Evolutionary conservation across 1,140 invertebrate species (phyloP).

Genomic region (Formica exsecta): DNA sequence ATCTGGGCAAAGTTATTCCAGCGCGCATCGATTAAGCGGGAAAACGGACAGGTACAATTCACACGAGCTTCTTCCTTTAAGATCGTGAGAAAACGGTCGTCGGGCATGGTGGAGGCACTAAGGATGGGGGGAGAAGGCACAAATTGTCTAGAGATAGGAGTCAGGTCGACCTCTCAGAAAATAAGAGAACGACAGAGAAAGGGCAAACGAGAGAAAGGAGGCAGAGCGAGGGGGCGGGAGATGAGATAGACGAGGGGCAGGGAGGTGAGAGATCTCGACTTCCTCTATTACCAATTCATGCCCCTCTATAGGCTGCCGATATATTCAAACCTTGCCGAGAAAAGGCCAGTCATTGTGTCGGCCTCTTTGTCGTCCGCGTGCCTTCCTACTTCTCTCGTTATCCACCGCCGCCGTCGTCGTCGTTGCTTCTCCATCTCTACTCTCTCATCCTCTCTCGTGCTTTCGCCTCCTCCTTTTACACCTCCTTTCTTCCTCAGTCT

Average conservation of each 20-base stretch:
- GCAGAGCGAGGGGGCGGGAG: not conserved
- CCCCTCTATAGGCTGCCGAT: conserved; percentile 73
- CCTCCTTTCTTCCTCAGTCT: conserved; percentile 65
- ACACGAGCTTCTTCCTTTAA: conserved; percentile 30
- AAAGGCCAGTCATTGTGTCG: conserved; percentile 78
- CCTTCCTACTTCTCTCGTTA: conserved; percentile 74
- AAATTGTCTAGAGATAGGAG: conserved; percentile 75
- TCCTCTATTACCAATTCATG: conserved; percentile 79
- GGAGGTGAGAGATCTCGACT: conserved; percentile 70
- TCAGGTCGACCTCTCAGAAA: conserved; percentile 73
- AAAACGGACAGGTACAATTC: conserved; percentile 69
- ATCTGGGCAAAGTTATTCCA: conserved; percentile 50
- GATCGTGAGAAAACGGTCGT: conserved; percentile 70
- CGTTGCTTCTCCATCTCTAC: conserved; percentile 30
- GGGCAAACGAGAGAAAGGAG: conserved; percentile 1
- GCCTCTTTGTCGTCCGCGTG: conserved; percentile 74
- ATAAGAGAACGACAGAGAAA: conserved; percentile 60
- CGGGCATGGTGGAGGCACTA: conserved; percentile 18
- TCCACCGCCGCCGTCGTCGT: conserved; percentile 42
- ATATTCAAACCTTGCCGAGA: conserved; percentile 77
- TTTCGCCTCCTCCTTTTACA: conserved; percentile 61
- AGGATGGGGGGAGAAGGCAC: conserved; percentile 55
- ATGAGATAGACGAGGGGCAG: not conserved
- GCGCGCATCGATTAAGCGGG: conserved; percentile 63
- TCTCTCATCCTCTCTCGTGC: not conserved